Evolutionary conservation across 1,140 invertebrate species (phyloP), one percentile per base, ranked within the genome.

Genomic region (Heterodera carotae): DNA sequence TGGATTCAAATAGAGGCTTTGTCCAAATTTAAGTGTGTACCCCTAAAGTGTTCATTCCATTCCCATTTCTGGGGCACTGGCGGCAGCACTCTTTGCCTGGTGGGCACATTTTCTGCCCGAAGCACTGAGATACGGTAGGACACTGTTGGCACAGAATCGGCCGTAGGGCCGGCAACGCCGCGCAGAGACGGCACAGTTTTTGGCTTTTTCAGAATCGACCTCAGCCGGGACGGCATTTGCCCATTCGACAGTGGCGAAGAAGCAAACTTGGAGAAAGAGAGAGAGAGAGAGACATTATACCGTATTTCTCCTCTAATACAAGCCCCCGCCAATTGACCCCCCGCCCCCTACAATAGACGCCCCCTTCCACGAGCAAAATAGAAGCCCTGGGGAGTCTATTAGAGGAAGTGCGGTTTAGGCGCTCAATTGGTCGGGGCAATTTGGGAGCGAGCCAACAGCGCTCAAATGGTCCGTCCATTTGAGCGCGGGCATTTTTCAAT

Each of bases 141-240:
- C 48, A 56, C 48, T 4, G 48, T 56, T 4, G 48, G 48, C 48
- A 56, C 48, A 66, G 62, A 1, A 1, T 25, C 62, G 6, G 12
- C 7, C 29, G 62, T n/a, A 6, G 59, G 6, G n/a, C 5, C 27
- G n/a, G 7, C 53, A 12, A 0, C 60, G n/a, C n/a, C 39, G 22
- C 6, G 15, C 43, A 27, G 6, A n/a, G n/a, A n/a, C n/a, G 25
- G 27, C 10, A 8, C 0, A 25, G n/a, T 25, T 34, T 34, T 74
- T 8, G 72, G 72, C 33, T 74, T 74, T 18, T 74, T 74, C 56
- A 74, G 25, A 22, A 74, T 74, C 12, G 72, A 74, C 64, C 59
- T 74, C 33, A 34, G 62, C 62, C 62, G 62, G 62, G 33, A 66
- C 1, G 62, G 27, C 29, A 66, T 15, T 66, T 66, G 27, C n/a